Evolutionary conservation across 1,140 invertebrate genomes (phyloP), one percentile per base, ranked within the genome.

Genomic region (Ectropis grisescens): DNA sequence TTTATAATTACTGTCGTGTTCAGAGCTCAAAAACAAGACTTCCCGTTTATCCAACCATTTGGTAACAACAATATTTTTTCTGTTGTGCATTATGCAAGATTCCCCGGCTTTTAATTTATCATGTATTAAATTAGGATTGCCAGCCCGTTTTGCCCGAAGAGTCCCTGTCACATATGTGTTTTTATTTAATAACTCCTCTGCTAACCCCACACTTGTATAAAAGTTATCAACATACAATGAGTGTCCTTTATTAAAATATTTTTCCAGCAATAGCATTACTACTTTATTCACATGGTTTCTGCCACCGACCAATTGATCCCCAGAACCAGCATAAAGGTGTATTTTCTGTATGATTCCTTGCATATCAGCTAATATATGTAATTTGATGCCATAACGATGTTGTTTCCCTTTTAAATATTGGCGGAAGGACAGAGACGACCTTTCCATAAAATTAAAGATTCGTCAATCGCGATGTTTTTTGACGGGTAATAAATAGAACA

Each of bases 361-460:
- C 2, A 16, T 16, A 7, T 41, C 40, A 13, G 44, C 44, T 38
- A 41, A 41, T 26, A 41, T 38, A 23, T 47, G 41, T 29, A 38
- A 36, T 35, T 62, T 66, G 16, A 60, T 52, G 2, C 49, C 55
- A 30, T 57, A 68, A 24, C 55, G n/a, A 36, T 58, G 57, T 13
- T 13, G 25, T 51, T 65, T 61, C 1, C 38, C 40, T 46, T 64
- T 53, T 22, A 61, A 30, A 32, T 65, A 65, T 36, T 61, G 49
- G n/a, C 60, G 46, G 31, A 69, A 66, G 5, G 28, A 38, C n/a
- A n/a, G 2, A 61, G 38, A 16, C 58, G 29, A 1, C 59, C 59
- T 41, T 51, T 35, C 47, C 49, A 68, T 25, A 59, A 45, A 13
- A 65, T 39, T 37, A 62, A 48, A 7, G 56, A 58, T 33, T 66